Evolutionary conservation across 2,888 invertebrate species (phyloP), one percentile per base, ranked within the genome.

Genomic region (Drosophila cognata): DNA sequence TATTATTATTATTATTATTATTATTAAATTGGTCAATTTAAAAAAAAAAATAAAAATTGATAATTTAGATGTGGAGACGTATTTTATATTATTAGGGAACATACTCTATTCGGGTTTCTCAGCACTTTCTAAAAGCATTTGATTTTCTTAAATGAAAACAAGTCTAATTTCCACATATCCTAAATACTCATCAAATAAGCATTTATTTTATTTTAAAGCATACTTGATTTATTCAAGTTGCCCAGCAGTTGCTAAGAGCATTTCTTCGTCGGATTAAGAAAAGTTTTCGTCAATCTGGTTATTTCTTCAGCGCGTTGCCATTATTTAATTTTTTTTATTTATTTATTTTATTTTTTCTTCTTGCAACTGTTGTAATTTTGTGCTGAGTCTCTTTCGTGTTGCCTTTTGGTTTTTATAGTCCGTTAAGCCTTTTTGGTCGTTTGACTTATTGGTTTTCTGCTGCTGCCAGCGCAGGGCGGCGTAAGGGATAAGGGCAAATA

Each of bases 401-500:
- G 75, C 71, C 73, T 78, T 72, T 76, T 74, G 65, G 70, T 81
- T 82, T 81, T 82, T 84, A 87, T 87, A 82, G 86, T 78, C 81
- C 78, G 83, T 82, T 89, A 88, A 88, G 87, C 89, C 74, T 71
- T 81, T 85, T 76, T 80, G 77, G 72, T 74, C 75, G 72, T 80
- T 84, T 82, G 83, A 84, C 81, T 81, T 85, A 88, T 84, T 88
- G 88, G 84, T 81, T 84, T 83, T 74, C 68, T 72, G 64, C 68
- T 64, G 74, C 51, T 43, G 21, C 43, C 43, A 43, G 11, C 43
- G 5, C 43, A 1, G 21, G 21, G 2, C 6, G 21, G 5, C 11
- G 43, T 2, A 64, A 41, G 70, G 52, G 53, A 57, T 41, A 53
- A 70, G 41, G 29, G 50, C 58, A 62, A 59, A 16, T n/a, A 11